Evolutionary conservation across 2,113 vertebrate species (phyloP), one percentile per base, ranked within the genome.

Genomic region (Gallinago media): DNA sequence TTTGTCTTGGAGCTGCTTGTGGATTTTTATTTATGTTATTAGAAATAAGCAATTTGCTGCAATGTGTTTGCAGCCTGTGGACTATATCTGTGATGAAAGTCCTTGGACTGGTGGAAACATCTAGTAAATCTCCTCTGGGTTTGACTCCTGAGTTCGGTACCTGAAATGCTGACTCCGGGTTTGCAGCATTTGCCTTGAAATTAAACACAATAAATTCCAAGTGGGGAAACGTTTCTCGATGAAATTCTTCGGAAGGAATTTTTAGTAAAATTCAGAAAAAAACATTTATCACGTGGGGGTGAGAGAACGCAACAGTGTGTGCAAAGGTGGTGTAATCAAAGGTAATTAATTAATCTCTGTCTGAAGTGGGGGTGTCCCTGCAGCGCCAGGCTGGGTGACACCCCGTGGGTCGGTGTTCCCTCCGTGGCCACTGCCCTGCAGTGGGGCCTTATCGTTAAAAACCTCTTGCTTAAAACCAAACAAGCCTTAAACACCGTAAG

Each of bases 1-100:
- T n/a, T n/a, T 68, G 1, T 84, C 90, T 84, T 38, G 52, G 79
- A 88, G 74, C 78, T 63, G 75, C 46, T 78, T 4, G 1, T n/a
- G 58, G 88, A 22, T 47, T 88, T 89, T 93, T 92, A 75, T 91
- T 94, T 65, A 81, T 81, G 88, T 26, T 76, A 58, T 66, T 91
- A 66, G 59, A 90, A 93, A 63, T 25, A 27, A 68, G 66, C 66
- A 67, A 38, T 62, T 75, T 42, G 15, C 38, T 25, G 74, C 88
- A 78, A 4, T 42, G 23, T 67, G 54, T 71, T 70, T 85, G 82
- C 67, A 15, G 46, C 85, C 70, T 15, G 26, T 1, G 2, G 44
- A 75, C 70, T 21, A 0, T 18, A 15, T 19, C 84, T 18, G n/a
- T 65, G 74, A 73, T 84, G 54, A 23, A 74, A 73, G 46, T 56